Conservation (phyloP, 1,140 invertebrate species). For the Condylostylus longicornis region DNA sequence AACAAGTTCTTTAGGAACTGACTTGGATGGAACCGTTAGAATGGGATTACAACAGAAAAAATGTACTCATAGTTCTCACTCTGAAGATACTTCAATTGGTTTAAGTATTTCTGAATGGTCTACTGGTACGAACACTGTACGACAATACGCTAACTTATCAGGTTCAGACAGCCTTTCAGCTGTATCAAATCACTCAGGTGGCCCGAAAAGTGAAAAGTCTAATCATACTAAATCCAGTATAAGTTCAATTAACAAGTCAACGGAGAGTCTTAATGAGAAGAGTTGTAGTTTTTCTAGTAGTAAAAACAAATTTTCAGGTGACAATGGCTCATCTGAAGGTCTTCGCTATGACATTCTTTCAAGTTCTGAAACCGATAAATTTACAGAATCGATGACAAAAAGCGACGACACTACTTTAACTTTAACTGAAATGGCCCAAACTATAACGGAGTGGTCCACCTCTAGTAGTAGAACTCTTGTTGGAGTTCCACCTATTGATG, state of each 20-base stretch:
- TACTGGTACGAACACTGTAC: conserved; percentile 62
- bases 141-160: conserved; percentile 55
- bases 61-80: conserved; percentile 61
- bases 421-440: conserved; percentile 37
- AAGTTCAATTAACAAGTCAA: conserved; percentile 31
- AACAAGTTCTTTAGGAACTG: conserved; percentile 48
- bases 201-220: conserved; percentile 45
- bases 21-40: conserved; percentile 61
- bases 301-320: conserved; percentile 22
- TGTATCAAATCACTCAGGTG: conserved; percentile 37
- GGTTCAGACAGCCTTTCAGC: conserved; percentile 43
- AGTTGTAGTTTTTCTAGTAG: conserved; percentile 25
- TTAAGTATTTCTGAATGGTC: conserved; percentile 72
- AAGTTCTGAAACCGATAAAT: conserved; percentile 39
- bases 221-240: conserved; percentile 39
- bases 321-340: conserved; percentile 29
- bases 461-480: conserved; percentile 43
- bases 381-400: conserved; percentile 39
- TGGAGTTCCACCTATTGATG: conserved; percentile 31
- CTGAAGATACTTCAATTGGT: conserved; percentile 69
- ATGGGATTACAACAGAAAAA: conserved; percentile 57
- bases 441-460: conserved; percentile 44
- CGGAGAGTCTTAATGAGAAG: conserved; percentile 28
- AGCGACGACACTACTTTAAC: conserved; percentile 43
- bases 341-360: conserved; percentile 40